phyloP scores from a whole-genome alignment of 2,113 vertebrate genomes.

The Tringa solitaria region DNA sequence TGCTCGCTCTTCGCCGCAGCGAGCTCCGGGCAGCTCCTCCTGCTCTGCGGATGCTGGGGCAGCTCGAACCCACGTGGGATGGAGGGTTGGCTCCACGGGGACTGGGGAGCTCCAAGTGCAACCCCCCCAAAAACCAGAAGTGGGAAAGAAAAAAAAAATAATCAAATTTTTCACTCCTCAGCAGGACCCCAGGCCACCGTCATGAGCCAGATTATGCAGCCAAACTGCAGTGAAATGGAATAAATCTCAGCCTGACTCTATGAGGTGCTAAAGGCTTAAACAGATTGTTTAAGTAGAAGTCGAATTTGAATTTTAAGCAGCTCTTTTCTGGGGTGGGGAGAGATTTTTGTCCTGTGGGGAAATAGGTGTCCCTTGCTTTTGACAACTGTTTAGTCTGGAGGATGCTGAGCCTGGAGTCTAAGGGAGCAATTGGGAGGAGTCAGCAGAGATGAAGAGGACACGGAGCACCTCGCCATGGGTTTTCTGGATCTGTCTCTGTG shows the following conservation, averaged over 20 bases:
- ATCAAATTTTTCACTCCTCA: neutral
- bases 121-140: neutral
- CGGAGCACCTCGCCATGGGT: neutral
- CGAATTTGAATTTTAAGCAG: slow-evolving; percentile 29
- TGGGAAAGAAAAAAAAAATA: neutral
- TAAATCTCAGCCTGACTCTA: slow-evolving; percentile 16
- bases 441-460: neutral
- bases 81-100: neutral
- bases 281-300: neutral
- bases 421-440: neutral
- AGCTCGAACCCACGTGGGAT: neutral
- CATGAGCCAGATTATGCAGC: neutral
- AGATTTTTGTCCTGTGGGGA: neutral
- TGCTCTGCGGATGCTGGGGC: neutral
- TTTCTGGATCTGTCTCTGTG: neutral
- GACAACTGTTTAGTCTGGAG: neutral
- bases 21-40: neutral
- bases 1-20: neutral
- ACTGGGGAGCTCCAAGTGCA: neutral
- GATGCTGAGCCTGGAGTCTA: neutral
- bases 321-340: neutral
- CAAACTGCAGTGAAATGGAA: neutral
- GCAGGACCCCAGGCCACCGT: neutral
- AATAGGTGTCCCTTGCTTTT: neutral
- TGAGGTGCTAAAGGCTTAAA: neutral